A percentile compares a stretch with the other conserved stretches of the same genome.
phyloP scores from a whole-genome alignment of 1,140 invertebrate species.

The Danaus melanippus region DNA sequence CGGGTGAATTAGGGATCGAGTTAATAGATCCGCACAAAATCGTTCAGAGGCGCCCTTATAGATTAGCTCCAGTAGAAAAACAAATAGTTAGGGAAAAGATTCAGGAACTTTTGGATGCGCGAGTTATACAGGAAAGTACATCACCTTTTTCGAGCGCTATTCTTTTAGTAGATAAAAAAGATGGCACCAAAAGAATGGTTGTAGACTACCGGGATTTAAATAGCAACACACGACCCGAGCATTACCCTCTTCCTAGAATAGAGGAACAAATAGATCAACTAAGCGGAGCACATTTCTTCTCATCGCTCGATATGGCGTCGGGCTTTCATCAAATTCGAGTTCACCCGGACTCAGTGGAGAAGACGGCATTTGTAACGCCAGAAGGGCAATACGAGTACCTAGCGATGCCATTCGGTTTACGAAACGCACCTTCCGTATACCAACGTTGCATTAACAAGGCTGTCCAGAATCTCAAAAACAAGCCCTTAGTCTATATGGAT shows the following conservation, averaged over 20 bases:
- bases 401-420: no score
- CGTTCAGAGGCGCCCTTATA: no score
- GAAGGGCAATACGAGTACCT: not conserved
- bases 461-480: no score
- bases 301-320: not conserved
- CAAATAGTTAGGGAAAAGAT: conserved; percentile 1
- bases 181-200: not conserved
- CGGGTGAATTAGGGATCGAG: no score
- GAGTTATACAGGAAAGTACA: not conserved
- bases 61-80: not conserved
- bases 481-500: no score
- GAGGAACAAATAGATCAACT: not conserved
- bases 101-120: not conserved
- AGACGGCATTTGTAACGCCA: conserved; percentile 1
- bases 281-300: not conserved
- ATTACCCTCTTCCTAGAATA: not conserved
- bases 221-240: not conserved
- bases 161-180: not conserved
- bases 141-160: conserved; percentile 2
- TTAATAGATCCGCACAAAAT: no score
- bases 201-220: conserved; percentile 4
- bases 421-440: no score
- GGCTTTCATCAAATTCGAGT: not conserved
- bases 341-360: not conserved
- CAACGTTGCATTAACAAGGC: no score